Conservation (phyloP, 1,140 invertebrate species). For the Polypedilum vanderplanki region DNA sequence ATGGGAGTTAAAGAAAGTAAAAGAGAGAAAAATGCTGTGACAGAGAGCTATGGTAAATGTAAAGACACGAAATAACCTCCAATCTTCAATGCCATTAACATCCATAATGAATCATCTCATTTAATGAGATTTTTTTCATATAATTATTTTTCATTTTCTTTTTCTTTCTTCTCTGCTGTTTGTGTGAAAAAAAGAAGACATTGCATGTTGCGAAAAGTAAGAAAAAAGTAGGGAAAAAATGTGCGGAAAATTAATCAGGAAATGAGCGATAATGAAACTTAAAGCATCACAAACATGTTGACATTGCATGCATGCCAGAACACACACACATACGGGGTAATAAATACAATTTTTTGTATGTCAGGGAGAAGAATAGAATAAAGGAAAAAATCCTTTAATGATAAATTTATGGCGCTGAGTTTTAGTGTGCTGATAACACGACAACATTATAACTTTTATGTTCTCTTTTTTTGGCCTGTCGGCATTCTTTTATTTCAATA, state of each 20-base stretch:
- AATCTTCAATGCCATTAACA: conserved; percentile 5
- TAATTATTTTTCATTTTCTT: conserved; percentile 20
- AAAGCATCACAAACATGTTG: background rate
- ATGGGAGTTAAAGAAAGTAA: background rate
- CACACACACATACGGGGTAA: too few species aligned
- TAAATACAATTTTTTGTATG: too few species aligned
- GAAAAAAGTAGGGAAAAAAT: background rate
- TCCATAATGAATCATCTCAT: conserved; percentile 18
- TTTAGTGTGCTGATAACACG: conserved; percentile 17
- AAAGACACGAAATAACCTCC: conserved; percentile 6
- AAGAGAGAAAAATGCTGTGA: background rate
- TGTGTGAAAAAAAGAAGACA: background rate
- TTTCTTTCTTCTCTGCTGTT: background rate
- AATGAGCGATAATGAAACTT: background rate
- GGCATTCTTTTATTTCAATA: background rate
- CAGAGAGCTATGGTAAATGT: background rate
- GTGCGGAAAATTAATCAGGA: conserved; percentile 17
- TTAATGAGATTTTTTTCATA: conserved; percentile 15
- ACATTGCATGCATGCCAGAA: background rate
- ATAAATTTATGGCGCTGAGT: background rate
- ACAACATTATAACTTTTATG: conserved; percentile 20
- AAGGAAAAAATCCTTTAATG: conserved; percentile 13
- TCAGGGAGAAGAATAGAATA: background rate
- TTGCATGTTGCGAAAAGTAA: background rate
- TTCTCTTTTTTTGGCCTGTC: background rate